These are phyloP conservation scores for Cataglyphis rosenhaueri DNA, from an alignment of 2,888 invertebrate genomes.

Conservation along the genomic window DNA sequence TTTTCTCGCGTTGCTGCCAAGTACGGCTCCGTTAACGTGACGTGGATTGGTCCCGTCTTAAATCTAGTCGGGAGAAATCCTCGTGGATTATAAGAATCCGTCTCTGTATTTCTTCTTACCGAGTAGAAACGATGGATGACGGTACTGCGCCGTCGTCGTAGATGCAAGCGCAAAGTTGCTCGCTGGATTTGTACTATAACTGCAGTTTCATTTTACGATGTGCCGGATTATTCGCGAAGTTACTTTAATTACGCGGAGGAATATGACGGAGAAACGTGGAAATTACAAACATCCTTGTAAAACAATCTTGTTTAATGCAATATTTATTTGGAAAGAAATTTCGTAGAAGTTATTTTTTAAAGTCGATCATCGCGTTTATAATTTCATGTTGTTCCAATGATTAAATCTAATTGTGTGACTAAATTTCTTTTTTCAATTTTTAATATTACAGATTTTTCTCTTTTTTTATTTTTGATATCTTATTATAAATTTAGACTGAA, in stretches of 20 bases:
- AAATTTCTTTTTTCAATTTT: neutral
- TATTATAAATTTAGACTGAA: neutral
- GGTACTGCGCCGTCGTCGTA: conserved; percentile 31
- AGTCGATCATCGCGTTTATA: neutral
- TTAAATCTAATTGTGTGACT: neutral
- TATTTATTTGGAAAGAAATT: neutral
- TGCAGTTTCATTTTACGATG: conserved; percentile 28
- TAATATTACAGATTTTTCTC: neutral
- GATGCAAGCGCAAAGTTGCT: conserved; percentile 32
- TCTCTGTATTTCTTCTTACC: conserved; percentile 55
- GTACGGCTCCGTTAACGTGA: conserved; percentile 68
- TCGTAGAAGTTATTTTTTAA: neutral
- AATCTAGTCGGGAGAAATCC: conserved; percentile 65
- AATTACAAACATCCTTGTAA: conserved; percentile 5
- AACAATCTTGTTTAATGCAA: conserved; percentile 8
- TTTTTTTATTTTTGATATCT: neutral
- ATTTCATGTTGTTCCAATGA: neutral
- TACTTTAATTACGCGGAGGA: neutral
- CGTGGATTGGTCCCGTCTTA: conserved; percentile 57
- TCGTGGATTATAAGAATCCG: conserved; percentile 67
- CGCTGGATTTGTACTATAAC: conserved; percentile 24
- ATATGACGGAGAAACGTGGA: conserved; percentile 5
- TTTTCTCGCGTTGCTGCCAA: conserved; percentile 68
- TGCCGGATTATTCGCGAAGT: conserved; percentile 9
- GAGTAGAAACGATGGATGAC: conserved; percentile 23